Evolutionary conservation across 1,140 invertebrate genomes (phyloP).

Genomic region (Melipona quadrifasciata): DNA sequence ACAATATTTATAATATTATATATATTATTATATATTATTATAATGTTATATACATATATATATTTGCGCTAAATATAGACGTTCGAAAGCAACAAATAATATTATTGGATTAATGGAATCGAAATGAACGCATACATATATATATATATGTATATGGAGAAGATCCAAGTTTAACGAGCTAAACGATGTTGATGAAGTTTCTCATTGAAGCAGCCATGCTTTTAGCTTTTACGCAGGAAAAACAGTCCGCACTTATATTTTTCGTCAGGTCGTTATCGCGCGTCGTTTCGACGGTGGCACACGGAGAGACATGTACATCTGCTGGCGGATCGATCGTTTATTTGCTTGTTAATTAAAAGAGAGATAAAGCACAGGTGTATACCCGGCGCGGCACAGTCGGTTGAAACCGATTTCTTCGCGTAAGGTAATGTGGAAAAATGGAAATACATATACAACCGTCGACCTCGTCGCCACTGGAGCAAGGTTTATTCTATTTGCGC

Average conservation of each 20-base stretch:
- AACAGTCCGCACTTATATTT: not conserved
- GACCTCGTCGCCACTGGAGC: conserved; percentile 48
- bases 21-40: too few species aligned
- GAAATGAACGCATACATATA: not conserved
- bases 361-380: not conserved
- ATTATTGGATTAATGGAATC: conserved; percentile 11
- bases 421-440: conserved; percentile 5
- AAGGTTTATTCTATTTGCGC: conserved; percentile 50
- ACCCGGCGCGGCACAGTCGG: not conserved
- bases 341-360: not conserved
- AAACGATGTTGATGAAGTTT: conserved; percentile 24
- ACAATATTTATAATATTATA: too few species aligned
- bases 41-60: not conserved
- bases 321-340: not conserved
- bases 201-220: conserved; percentile 5
- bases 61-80: not conserved
- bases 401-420: not conserved
- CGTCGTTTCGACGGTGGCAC: too few species aligned
- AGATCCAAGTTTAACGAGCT: conserved; percentile 29
- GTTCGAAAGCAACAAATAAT: not conserved
- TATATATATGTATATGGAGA: not conserved
- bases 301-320: too few species aligned
- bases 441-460: conserved; percentile 6
- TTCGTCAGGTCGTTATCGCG: not conserved
- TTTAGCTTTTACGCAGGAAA: not conserved